A percentile compares a stretch with the other conserved stretches of the same genome.
Conservation (phyloP, 2,888 invertebrate species). For the Caenorhabditis auriculariae region DNA sequence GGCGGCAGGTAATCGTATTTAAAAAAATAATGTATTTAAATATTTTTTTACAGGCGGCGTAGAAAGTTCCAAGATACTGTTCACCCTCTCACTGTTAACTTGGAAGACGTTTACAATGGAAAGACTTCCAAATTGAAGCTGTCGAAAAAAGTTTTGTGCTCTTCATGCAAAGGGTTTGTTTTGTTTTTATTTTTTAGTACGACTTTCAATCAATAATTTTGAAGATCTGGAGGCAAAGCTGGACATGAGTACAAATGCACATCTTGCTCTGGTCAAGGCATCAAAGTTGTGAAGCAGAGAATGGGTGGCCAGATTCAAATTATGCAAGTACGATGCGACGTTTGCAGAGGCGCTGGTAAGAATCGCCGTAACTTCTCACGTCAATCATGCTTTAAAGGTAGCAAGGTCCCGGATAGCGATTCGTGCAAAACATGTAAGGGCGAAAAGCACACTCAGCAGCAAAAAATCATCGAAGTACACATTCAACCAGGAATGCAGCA, state of each 20-base stretch:
- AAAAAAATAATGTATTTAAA: not conserved
- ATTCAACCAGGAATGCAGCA: constrained; percentile 87
- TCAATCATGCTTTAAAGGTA: constrained; percentile 4
- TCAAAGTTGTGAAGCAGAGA: constrained; percentile 62
- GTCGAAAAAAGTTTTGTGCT: constrained; percentile 80
- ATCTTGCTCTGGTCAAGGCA: constrained; percentile 78
- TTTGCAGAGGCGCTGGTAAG: constrained; percentile 70
- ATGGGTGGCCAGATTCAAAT: constrained; percentile 72
- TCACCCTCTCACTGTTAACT: constrained; percentile 78
- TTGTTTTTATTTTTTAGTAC: not conserved
- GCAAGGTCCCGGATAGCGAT: constrained; percentile 73
- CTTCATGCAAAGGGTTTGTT: constrained; percentile 74
- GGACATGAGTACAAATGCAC: constrained; percentile 69
- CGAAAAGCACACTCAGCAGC: constrained; percentile 79
- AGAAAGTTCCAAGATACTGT: constrained; percentile 72
- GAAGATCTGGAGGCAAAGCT: constrained; percentile 58
- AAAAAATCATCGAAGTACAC: constrained; percentile 79
- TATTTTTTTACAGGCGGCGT: constrained; percentile 1
- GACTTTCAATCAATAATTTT: constrained; percentile 7
- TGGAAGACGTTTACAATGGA: constrained; percentile 89
- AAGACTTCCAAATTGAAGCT: constrained; percentile 81
- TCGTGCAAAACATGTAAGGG: constrained; percentile 81
- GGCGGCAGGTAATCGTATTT: constrained; percentile 8
- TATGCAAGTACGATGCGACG: constrained; percentile 66
- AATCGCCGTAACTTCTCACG: too few species aligned